Evolutionary conservation across 2,797 vertebrate species (phyloP).

Genomic region (Apodemus agrarius): DNA sequence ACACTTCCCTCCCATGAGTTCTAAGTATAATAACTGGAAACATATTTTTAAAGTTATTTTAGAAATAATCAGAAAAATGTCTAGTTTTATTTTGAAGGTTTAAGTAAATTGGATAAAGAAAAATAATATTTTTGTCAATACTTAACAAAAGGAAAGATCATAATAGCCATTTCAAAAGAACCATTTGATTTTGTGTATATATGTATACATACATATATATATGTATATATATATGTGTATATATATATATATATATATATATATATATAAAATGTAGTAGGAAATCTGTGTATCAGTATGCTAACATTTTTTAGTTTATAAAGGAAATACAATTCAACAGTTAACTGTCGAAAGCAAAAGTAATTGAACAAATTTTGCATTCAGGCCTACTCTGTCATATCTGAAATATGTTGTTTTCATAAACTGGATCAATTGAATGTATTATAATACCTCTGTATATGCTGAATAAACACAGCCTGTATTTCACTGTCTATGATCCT

Average conservation of each 20-base stretch:
- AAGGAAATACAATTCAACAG: conserved; percentile 36
- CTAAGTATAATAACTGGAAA: neutral
- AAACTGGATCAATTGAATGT: conserved; percentile 26
- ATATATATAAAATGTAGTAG: too few relatives aligned
- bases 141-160: conserved; percentile 38
- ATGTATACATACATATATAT: too few relatives aligned
- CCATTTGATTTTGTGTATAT: conserved; percentile 13
- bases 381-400: neutral
- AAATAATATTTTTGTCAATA: conserved; percentile 47
- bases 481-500: neutral
- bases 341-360: conserved; percentile 59
- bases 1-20: neutral
- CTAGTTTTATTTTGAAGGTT: conserved; percentile 7
- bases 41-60: neutral
- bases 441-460: conserved; percentile 35
- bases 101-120: neutral
- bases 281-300: conserved; percentile 29
- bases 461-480: neutral
- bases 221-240: too few relatives aligned
- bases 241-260: too few relatives aligned
- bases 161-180: conserved; percentile 29
- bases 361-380: conserved; percentile 3
- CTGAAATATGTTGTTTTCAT: conserved; percentile 32
- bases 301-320: conserved; percentile 62
- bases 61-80: neutral